Evolutionary conservation across 2,888 invertebrate species (phyloP).

Genomic region (Tillus elongatus): DNA sequence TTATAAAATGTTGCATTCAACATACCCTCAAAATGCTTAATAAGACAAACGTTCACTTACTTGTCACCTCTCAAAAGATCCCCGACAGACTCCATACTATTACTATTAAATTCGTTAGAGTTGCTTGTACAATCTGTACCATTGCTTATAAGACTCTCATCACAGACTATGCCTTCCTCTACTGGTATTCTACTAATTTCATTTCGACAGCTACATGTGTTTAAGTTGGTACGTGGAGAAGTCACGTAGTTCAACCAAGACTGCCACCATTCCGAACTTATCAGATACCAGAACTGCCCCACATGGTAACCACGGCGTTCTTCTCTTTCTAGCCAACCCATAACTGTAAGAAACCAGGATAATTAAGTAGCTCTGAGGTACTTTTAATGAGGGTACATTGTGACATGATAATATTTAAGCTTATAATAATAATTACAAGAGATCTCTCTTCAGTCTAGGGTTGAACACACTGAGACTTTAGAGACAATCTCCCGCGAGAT

Average conservation of each 20-base stretch:
- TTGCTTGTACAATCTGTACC: constrained; percentile 37
- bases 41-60: constrained; percentile 26
- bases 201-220: constrained; percentile 44
- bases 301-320: constrained; percentile 64
- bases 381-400: too few species aligned
- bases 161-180: constrained; percentile 58
- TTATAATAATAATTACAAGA: too few species aligned
- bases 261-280: constrained; percentile 81
- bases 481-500: too few species aligned
- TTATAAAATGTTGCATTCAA: too few species aligned
- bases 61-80: constrained; percentile 51
- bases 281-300: constrained; percentile 85
- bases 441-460: too few species aligned
- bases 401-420: too few species aligned
- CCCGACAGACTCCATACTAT: constrained; percentile 53
- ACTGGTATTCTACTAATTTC: constrained; percentile 34
- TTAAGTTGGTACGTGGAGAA: constrained; percentile 31
- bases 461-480: too few species aligned
- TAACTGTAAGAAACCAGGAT: constrained; percentile 44
- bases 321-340: constrained; percentile 75
- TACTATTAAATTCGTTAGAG: constrained; percentile 39
- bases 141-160: constrained; percentile 58
- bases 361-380: background rate
- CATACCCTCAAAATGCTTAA: too few species aligned
- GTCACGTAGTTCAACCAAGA: constrained; percentile 67